Evolutionary conservation across 2,113 vertebrate genomes (phyloP).

Genomic region (Apteryx mantelli): DNA sequence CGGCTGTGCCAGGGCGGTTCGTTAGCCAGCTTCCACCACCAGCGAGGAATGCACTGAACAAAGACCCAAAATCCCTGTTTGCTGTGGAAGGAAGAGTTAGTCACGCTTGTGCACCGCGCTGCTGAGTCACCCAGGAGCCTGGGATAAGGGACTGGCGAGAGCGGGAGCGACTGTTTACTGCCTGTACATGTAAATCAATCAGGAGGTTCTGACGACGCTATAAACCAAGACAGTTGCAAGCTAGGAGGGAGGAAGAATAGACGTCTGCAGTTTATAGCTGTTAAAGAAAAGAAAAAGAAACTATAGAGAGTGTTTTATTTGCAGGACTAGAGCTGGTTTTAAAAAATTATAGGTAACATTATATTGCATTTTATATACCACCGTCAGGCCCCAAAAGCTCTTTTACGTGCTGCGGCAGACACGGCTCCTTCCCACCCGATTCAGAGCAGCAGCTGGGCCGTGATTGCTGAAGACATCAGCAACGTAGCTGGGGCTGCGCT

Average conservation of each 20-base stretch:
- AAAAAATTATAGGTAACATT: neutral
- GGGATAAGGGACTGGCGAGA: neutral
- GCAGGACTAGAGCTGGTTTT: neutral
- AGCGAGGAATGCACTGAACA: neutral
- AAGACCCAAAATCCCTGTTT: neutral
- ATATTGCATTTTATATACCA: neutral
- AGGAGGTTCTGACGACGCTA: neutral
- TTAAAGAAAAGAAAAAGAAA: neutral
- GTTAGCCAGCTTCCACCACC: neutral
- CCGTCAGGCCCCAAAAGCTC: neutral
- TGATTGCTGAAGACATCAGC: neutral
- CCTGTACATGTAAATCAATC: neutral
- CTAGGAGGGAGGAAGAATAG: neutral
- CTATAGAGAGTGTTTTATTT: neutral
- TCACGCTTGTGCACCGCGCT: neutral
- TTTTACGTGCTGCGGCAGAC: neutral
- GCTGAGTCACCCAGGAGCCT: slow-evolving; percentile 34
- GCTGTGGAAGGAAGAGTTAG: slow-evolving; percentile 33
- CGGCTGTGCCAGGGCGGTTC: neutral
- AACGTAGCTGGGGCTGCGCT: neutral
- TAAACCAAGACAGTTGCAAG: neutral
- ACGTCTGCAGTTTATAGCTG: neutral
- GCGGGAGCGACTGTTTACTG: neutral
- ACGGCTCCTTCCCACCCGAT: neutral
- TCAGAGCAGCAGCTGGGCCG: neutral